phyloP scores from a whole-genome alignment of 1,140 invertebrate genomes.

The Pseudomyrmex concolor region DNA sequence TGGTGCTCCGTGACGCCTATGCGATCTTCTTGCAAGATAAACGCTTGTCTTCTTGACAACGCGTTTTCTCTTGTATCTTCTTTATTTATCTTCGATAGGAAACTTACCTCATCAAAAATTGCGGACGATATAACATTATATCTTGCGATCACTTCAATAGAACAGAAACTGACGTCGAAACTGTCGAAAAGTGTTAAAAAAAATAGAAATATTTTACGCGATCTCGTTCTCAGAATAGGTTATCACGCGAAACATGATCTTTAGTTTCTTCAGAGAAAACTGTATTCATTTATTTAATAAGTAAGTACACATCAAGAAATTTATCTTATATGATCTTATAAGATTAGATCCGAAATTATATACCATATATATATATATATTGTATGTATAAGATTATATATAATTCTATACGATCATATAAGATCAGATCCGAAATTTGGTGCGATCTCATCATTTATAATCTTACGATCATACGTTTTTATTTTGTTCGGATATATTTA shows the following conservation, averaged over 20 bases:
- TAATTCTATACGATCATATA: too few species aligned
- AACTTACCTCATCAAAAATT: conserved; percentile 51
- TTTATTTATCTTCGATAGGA: conserved; percentile 50
- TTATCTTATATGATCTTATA: not conserved
- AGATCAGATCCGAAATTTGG: too few species aligned
- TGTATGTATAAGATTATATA: too few species aligned
- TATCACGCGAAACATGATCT: not conserved
- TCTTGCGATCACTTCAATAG: not conserved
- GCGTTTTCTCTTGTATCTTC: not conserved
- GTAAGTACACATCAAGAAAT: not conserved
- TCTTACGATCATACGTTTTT: too few species aligned
- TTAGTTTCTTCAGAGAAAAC: not conserved
- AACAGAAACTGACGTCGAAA: not conserved
- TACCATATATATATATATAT: too few species aligned
- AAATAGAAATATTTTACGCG: not conserved
- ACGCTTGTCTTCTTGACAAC: conserved; percentile 35
- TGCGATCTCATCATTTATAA: too few species aligned
- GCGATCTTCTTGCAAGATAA: conserved; percentile 48
- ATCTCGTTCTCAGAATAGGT: not conserved
- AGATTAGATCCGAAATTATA: too few species aligned
- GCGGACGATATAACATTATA: not conserved
- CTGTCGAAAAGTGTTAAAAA: not conserved
- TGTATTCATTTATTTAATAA: not conserved
- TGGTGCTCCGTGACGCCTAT: conserved; percentile 12
- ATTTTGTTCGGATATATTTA: too few species aligned